These are phyloP conservation scores for Dolichallabes microphthalmus DNA, from an alignment of 2,113 vertebrate species.

Conservation along the genomic window DNA sequence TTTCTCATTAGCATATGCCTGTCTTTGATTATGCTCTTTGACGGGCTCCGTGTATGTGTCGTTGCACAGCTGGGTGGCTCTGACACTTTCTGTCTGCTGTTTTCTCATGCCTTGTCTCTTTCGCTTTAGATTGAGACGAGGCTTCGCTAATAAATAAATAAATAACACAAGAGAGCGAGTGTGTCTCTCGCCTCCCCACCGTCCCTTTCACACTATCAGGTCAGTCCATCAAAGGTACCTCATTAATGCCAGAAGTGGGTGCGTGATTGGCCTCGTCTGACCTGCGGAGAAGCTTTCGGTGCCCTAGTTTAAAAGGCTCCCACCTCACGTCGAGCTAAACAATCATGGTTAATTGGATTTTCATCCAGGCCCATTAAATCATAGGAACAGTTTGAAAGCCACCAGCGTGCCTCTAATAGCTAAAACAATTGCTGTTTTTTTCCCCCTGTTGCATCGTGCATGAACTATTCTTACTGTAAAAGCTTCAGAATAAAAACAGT, in stretches of 20 bases:
- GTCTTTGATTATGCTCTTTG: slow-evolving; percentile 57
- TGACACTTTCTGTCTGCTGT: slow-evolving; percentile 51
- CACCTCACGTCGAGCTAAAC: slow-evolving; percentile 56
- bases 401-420: slow-evolving; percentile 59
- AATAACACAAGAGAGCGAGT: background rate
- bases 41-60: slow-evolving; percentile 59
- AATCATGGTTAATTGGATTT: slow-evolving; percentile 68
- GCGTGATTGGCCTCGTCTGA: slow-evolving; percentile 46
- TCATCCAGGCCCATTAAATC: slow-evolving; percentile 62
- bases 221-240: slow-evolving; percentile 53
- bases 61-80: slow-evolving; percentile 64
- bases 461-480: slow-evolving; percentile 3
- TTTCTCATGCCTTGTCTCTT: slow-evolving; percentile 36
- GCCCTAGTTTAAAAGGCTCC: slow-evolving; percentile 49
- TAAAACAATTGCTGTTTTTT: slow-evolving; percentile 56
- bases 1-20: slow-evolving; percentile 58
- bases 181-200: background rate
- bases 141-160: background rate
- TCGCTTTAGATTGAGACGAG: slow-evolving; percentile 9
- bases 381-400: slow-evolving; percentile 54
- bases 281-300: slow-evolving; percentile 50
- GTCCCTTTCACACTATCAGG: slow-evolving; percentile 35
- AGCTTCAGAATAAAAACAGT: slow-evolving; percentile 36
- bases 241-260: slow-evolving; percentile 58
- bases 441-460: slow-evolving; percentile 52